phyloP scores from a whole-genome alignment of 2,113 vertebrate genomes.

The Alligator sinensis region DNA sequence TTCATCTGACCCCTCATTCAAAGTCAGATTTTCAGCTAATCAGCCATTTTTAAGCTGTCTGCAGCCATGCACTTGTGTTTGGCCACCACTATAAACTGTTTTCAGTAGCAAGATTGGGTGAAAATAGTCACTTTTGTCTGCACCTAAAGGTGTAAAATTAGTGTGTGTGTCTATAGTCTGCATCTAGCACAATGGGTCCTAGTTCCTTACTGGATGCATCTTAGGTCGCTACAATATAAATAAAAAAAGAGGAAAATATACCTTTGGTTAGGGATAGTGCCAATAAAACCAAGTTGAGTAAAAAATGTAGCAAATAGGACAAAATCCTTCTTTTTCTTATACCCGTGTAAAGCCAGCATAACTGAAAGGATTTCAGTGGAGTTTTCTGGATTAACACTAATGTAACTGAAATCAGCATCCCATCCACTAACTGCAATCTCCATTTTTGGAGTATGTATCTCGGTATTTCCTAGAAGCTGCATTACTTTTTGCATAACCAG shows the following conservation, averaged over 20 bases:
- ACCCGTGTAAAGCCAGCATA: neutral
- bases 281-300: neutral
- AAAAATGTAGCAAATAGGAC: neutral
- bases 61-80: too few relatives aligned
- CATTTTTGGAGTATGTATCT: neutral
- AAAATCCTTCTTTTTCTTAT: neutral
- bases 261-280: neutral
- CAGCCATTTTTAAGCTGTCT: too few relatives aligned
- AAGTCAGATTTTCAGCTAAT: too few relatives aligned
- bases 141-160: too few relatives aligned
- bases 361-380: neutral
- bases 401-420: neutral
- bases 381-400: neutral
- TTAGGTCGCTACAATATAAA: neutral
- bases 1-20: too few relatives aligned
- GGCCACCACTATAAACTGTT: too few relatives aligned
- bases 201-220: neutral
- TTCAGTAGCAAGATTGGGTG: too few relatives aligned
- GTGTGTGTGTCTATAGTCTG: neutral
- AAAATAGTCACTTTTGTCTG: too few relatives aligned
- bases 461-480: neutral
- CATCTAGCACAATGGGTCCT: neutral
- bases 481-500: neutral
- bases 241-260: neutral
- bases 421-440: neutral